phyloP scores from a whole-genome alignment of 2,113 vertebrate genomes.

The Anthoscopus minutus region DNA sequence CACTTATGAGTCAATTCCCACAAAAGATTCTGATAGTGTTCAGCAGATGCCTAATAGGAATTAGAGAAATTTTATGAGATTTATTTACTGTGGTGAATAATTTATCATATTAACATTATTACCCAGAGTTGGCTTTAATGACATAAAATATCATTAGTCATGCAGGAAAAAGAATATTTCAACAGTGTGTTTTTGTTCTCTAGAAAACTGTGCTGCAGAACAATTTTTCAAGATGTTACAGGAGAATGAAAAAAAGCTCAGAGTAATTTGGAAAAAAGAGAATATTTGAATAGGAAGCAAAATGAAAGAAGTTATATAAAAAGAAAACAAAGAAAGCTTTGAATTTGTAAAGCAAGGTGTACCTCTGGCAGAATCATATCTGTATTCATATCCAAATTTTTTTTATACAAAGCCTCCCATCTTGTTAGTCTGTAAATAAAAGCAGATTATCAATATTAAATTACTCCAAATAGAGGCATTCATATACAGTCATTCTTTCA shows the following conservation, averaged over 20 bases:
- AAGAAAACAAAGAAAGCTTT: conserved; percentile 20
- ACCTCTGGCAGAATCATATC: background rate
- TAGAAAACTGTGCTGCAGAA: background rate
- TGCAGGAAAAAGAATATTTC: background rate
- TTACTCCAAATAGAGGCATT: background rate
- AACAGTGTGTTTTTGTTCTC: conserved; percentile 20
- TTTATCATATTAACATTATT: background rate
- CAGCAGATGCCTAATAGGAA: background rate
- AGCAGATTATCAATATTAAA: background rate
- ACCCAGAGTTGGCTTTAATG: background rate
- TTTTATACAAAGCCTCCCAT: background rate
- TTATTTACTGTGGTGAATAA: background rate
- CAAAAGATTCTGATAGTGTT: background rate
- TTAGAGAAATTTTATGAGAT: background rate
- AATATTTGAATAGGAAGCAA: background rate
- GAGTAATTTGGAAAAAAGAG: background rate
- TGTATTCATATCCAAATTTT: background rate
- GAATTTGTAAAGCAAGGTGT: background rate
- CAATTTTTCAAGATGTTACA: conserved; percentile 11
- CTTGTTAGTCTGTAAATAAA: background rate
- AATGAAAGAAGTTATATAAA: background rate
- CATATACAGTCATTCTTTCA: background rate
- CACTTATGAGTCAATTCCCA: background rate
- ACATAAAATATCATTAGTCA: background rate
- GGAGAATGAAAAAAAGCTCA: background rate